Evolutionary conservation across 2,113 vertebrate species (phyloP).

Genomic region (Hemibagrus wyckioides): DNA sequence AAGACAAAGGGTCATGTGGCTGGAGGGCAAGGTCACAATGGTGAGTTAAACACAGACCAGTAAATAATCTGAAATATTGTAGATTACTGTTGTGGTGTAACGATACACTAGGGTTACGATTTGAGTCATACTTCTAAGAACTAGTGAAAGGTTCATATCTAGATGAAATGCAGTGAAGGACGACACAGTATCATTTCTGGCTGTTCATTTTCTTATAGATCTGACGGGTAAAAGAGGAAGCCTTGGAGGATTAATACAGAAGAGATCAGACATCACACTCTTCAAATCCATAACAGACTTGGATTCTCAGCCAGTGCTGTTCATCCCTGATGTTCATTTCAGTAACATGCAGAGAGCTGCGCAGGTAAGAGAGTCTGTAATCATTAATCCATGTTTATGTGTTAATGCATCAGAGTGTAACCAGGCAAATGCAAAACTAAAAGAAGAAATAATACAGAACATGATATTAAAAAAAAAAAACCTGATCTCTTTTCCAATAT

Average conservation of each 20-base stretch:
- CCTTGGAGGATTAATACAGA: conserved; percentile 72
- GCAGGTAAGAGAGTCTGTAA: conserved; percentile 77
- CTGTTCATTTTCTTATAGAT: conserved; percentile 1
- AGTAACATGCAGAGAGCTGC: conserved; percentile 93
- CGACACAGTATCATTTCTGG: background rate
- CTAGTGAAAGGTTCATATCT: no score
- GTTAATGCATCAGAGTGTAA: background rate
- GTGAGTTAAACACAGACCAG: conserved; percentile 12
- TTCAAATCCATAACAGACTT: conserved; percentile 93
- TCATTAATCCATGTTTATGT: background rate
- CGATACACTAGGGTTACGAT: background rate
- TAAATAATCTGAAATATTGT: background rate
- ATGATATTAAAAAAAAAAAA: background rate
- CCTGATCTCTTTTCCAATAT: no score
- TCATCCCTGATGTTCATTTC: conserved; percentile 97
- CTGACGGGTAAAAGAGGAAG: conserved; percentile 81
- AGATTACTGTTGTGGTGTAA: background rate
- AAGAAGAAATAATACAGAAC: background rate
- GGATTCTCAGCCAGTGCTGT: conserved; percentile 94
- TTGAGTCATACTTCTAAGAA: background rate
- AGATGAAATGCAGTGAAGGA: background rate
- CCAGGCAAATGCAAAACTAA: background rate
- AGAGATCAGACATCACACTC: conserved; percentile 88
- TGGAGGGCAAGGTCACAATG: conserved; percentile 41
- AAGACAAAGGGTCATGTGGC: conserved; percentile 84